Percentiles rank a stretch among this genome's conserved stretches.
Evolutionary conservation across 2,797 vertebrate species (phyloP).

Genomic region (Hemitrygon akajei): DNA sequence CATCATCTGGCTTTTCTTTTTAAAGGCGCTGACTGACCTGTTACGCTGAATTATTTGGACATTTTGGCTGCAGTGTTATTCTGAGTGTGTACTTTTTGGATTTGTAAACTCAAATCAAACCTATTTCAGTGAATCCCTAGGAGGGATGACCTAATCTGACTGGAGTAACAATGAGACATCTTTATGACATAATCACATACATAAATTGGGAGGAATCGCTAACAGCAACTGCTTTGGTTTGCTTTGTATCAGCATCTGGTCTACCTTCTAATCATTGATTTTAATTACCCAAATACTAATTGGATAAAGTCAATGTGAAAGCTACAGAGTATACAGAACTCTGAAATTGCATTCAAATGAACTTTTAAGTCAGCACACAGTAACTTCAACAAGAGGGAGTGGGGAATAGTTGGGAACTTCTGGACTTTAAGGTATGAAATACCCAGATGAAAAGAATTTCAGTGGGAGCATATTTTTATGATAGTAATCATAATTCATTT

Average conservation of each 20-base stretch:
- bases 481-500: too few species aligned
- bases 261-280: background rate
- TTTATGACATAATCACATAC: constrained; percentile 26
- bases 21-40: background rate
- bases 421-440: too few species aligned
- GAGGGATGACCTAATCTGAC: background rate
- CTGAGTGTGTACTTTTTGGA: background rate
- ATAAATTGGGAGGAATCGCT: background rate
- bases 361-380: too few species aligned
- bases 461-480: too few species aligned
- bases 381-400: too few species aligned
- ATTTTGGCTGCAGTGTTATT: background rate
- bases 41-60: background rate
- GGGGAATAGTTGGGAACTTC: too few species aligned
- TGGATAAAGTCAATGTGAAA: too few species aligned
- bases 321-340: too few species aligned
- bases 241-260: background rate
- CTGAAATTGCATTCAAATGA: too few species aligned
- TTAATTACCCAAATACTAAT: too few species aligned
- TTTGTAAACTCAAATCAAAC: background rate
- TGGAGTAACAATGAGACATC: background rate
- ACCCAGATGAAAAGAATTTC: too few species aligned
- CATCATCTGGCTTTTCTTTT: background rate
- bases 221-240: background rate
- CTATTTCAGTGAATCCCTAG: background rate